Percentiles rank a stretch among this genome's conserved stretches.
phyloP scores from a whole-genome alignment of 2,888 invertebrate genomes.

The Diplolepis rosae region DNA sequence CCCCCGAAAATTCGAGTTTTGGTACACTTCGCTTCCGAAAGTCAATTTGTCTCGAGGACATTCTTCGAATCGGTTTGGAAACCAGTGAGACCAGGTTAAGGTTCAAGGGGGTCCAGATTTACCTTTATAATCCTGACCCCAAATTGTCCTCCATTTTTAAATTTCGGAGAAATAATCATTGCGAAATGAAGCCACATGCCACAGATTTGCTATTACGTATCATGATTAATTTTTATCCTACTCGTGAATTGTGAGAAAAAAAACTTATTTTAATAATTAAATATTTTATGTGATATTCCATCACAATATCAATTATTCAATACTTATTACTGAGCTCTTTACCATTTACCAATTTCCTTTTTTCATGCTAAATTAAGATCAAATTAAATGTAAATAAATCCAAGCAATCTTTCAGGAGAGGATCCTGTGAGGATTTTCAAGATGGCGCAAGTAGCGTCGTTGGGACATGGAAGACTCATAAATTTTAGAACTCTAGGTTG shows the following conservation, averaged over 20 bases:
- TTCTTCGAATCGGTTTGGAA: constrained; percentile 52
- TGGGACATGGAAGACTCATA: constrained; percentile 57
- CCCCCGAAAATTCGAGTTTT: constrained; percentile 48
- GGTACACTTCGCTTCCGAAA: constrained; percentile 52
- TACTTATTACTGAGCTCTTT: no score
- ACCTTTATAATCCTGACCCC: constrained; percentile 33
- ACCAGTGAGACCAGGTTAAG: constrained; percentile 47
- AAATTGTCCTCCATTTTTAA: neutral
- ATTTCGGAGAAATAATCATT: neutral
- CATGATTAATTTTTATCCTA: neutral
- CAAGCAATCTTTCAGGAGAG: neutral
- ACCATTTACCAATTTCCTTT: no score
- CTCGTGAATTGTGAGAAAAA: neutral
- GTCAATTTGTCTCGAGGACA: constrained; percentile 55
- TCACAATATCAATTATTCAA: no score
- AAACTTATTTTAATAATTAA: no score
- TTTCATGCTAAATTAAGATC: no score
- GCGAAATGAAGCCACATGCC: neutral
- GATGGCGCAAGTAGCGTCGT: constrained; percentile 32
- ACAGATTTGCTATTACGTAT: neutral
- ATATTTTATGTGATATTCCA: no score
- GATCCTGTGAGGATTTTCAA: constrained; percentile 20
- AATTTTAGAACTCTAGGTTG: constrained; percentile 61
- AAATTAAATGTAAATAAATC: neutral
- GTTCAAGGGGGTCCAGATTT: constrained; percentile 49